Percentiles rank a stretch among this genome's conserved stretches.
Evolutionary conservation across 2,888 invertebrate species (phyloP).

Genomic region (Sphaeridia pumilis): DNA sequence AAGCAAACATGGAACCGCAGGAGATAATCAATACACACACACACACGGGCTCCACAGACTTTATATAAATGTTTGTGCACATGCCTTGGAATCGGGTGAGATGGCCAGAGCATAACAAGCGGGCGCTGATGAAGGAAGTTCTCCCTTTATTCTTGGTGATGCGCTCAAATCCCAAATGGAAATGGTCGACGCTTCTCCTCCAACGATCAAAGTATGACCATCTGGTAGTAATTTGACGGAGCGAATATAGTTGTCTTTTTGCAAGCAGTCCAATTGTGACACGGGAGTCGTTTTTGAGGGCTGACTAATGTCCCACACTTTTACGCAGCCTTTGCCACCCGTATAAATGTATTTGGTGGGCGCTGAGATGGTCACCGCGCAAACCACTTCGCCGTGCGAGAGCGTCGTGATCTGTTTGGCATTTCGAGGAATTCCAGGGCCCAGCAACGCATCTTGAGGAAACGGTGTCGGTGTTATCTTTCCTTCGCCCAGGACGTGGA

Average conservation of each 20-base stretch:
- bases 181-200: constrained; percentile 88
- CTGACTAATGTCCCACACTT: constrained; percentile 69
- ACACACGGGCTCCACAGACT: too few species aligned
- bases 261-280: constrained; percentile 78
- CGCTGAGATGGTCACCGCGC: constrained; percentile 86
- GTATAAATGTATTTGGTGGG: constrained; percentile 90
- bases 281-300: constrained; percentile 65
- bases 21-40: too few species aligned
- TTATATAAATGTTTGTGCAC: too few species aligned
- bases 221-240: constrained; percentile 90
- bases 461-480: constrained; percentile 85
- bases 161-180: constrained; percentile 93
- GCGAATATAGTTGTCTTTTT: constrained; percentile 90
- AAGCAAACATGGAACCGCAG: too few species aligned
- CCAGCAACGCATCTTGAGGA: constrained; percentile 82
- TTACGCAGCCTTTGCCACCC: constrained; percentile 90
- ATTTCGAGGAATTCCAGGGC: constrained; percentile 74
- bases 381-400: constrained; percentile 92
- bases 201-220: constrained; percentile 86
- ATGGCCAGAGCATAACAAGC: constrained; percentile 95
- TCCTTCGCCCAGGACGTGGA: constrained; percentile 80
- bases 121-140: constrained; percentile 72
- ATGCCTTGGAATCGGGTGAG: constrained; percentile 81
- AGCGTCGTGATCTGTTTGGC: constrained; percentile 80
- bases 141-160: constrained; percentile 83